A percentile compares a stretch with the other conserved stretches of the same genome.
Evolutionary conservation across 2,113 vertebrate genomes (phyloP).

Genomic region (Montifringilla adamsi): DNA sequence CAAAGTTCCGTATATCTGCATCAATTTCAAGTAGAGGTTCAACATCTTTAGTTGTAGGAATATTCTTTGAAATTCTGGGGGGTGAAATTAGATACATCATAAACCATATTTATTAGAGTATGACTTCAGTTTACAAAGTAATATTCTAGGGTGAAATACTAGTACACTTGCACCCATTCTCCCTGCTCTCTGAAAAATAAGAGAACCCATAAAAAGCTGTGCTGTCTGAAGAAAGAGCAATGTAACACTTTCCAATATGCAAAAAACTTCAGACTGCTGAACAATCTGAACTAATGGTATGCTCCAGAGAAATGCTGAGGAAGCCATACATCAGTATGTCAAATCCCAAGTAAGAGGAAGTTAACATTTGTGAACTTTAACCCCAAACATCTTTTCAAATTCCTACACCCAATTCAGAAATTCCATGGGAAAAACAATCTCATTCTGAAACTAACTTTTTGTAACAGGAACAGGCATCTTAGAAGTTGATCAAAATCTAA

Average conservation of each 20-base stretch:
- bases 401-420: not conserved
- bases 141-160: not conserved
- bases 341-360: not conserved
- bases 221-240: not conserved
- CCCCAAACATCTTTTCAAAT: not conserved
- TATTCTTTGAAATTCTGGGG: slow-evolving; percentile 93
- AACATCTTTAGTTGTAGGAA: slow-evolving; percentile 96
- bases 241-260: not conserved
- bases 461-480: not conserved
- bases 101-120: not conserved
- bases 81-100: not conserved
- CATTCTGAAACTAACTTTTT: not conserved
- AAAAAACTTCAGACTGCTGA: not conserved
- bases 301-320: not conserved
- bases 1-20: slow-evolving; percentile 93
- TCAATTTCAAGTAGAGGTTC: slow-evolving; percentile 97
- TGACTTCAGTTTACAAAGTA: not conserved
- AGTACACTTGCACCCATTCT: not conserved
- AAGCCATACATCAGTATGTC: not conserved
- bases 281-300: not conserved
- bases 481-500: not conserved
- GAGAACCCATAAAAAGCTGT: not conserved
- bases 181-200: not conserved
- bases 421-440: not conserved
- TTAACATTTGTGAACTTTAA: not conserved